A percentile compares a stretch with the other conserved stretches of the same genome.
phyloP scores from a whole-genome alignment of 2,797 vertebrate species.

The Brachyalestes nurse region DNA sequence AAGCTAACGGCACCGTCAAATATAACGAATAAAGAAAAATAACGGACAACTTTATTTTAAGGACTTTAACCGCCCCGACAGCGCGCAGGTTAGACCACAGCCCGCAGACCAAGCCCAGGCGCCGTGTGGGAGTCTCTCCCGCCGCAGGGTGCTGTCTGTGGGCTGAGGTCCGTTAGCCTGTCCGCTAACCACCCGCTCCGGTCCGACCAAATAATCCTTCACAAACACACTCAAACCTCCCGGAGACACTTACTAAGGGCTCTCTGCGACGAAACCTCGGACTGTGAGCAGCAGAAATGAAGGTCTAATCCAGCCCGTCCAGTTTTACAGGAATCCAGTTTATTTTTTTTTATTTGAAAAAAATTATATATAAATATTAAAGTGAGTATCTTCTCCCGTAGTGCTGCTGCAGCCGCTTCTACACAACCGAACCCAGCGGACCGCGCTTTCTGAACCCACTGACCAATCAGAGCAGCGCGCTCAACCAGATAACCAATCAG shows the following conservation, averaged over 20 bases:
- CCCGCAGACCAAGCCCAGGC: no score
- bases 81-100: no score
- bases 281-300: slow-evolving; percentile 31
- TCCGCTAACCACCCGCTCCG: not conserved
- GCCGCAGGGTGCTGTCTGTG: no score
- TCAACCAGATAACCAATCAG: not conserved
- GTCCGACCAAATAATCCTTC: slow-evolving; percentile 20
- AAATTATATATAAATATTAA: not conserved
- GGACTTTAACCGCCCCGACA: not conserved
- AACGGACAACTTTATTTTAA: not conserved
- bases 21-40: not conserved
- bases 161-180: slow-evolving; percentile 3
- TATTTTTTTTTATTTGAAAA: no score
- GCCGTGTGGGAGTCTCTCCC: no score
- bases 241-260: slow-evolving; percentile 68
- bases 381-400: not conserved
- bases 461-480: not conserved
- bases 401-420: slow-evolving; percentile 76
- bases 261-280: slow-evolving; percentile 18
- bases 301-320: slow-evolving; percentile 49
- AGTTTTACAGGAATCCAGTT: slow-evolving; percentile 42
- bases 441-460: slow-evolving; percentile 52
- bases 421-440: slow-evolving; percentile 79
- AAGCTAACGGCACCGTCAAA: not conserved
- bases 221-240: not conserved